Evolutionary conservation across 2,797 vertebrate species (phyloP).

Genomic region (Cyclopterus lumpus): DNA sequence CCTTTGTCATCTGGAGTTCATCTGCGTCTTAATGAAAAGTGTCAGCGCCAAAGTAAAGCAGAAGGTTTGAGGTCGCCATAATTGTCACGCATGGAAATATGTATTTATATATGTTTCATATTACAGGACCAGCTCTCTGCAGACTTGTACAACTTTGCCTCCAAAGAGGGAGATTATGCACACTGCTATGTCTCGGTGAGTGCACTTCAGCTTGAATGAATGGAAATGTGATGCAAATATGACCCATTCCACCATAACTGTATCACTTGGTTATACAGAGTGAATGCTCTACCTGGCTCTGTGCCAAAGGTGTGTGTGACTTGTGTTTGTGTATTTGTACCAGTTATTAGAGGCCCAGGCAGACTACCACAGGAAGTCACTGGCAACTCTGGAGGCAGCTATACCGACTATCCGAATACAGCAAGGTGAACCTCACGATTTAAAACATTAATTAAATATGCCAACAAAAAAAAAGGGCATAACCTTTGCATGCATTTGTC

Average conservation of each 20-base stretch:
- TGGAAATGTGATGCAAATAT: slow-evolving; percentile 39
- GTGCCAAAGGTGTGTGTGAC: background rate
- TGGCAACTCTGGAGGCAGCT: slow-evolving; percentile 93
- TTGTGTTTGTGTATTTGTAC: slow-evolving; percentile 33
- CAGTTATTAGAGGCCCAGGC: slow-evolving; percentile 98
- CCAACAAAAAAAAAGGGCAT: background rate
- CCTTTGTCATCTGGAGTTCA: slow-evolving; percentile 53
- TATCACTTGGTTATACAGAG: background rate
- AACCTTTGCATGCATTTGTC: background rate
- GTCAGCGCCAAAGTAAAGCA: slow-evolving; percentile 5
- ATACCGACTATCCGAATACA: slow-evolving; percentile 93
- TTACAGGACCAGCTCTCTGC: slow-evolving; percentile 95
- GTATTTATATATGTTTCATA: slow-evolving; percentile 5
- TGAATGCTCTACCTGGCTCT: background rate
- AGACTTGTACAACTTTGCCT: slow-evolving; percentile 95
- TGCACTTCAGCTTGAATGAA: slow-evolving; percentile 28
- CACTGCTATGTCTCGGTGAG: slow-evolving; percentile 92
- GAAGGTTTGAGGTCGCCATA: background rate
- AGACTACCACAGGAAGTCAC: slow-evolving; percentile 97
- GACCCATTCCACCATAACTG: background rate
- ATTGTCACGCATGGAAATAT: slow-evolving; percentile 9
- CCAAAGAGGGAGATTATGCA: slow-evolving; percentile 95
- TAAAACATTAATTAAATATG: slow-evolving; percentile 34
- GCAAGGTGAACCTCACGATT: slow-evolving; percentile 88
- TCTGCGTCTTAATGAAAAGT: slow-evolving; percentile 31